A percentile compares a stretch with the other conserved stretches of the same genome.
Evolutionary conservation across 2,113 vertebrate genomes (phyloP).

Genomic region (Actenoides hombroni): DNA sequence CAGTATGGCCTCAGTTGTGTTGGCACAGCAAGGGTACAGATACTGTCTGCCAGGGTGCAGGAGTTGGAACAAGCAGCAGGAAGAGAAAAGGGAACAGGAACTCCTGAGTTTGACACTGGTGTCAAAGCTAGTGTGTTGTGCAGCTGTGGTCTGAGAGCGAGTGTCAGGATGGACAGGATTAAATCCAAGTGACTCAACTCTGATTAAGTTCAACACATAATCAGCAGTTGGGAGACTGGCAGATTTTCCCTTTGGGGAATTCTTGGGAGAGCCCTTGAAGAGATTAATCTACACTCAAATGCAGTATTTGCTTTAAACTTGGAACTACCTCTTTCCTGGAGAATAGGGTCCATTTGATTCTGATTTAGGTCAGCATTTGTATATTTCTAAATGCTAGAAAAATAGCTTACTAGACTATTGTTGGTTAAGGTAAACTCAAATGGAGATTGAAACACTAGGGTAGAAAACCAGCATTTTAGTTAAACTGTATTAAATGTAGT

Average conservation of each 20-base stretch:
- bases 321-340: background rate
- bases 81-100: background rate
- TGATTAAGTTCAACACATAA: background rate
- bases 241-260: background rate
- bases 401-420: background rate
- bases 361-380: background rate
- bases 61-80: background rate
- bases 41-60: background rate
- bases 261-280: background rate
- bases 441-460: background rate
- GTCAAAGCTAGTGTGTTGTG: background rate
- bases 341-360: background rate
- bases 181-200: slow-evolving; percentile 3
- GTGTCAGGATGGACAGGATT: background rate
- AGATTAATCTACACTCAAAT: background rate
- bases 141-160: background rate
- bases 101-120: background rate
- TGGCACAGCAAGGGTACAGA: background rate
- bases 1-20: background rate
- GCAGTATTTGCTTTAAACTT: background rate
- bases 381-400: background rate
- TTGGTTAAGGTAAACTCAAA: background rate
- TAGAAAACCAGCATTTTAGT: background rate
- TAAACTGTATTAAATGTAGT: background rate
- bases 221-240: background rate